phyloP scores from a whole-genome alignment of 2,113 vertebrate species.

The Notarius quadriscutis region DNA sequence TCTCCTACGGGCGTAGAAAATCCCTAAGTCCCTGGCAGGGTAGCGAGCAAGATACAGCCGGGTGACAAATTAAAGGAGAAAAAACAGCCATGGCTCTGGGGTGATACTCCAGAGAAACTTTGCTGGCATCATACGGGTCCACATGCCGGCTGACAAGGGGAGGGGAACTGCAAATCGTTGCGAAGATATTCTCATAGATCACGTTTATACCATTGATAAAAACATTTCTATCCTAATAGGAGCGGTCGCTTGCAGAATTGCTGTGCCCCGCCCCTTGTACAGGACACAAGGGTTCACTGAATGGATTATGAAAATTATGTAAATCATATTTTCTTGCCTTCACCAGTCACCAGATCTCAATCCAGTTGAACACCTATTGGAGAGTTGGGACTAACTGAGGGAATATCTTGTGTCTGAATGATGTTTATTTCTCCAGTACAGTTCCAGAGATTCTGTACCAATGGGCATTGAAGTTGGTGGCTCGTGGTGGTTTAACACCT shows the following conservation, averaged over 20 bases:
- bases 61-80: not conserved
- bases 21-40: not conserved
- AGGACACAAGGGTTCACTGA: not conserved
- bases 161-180: not conserved
- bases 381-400: not conserved
- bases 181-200: not conserved
- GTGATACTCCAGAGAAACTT: not conserved
- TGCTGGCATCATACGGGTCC: not conserved
- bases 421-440: not conserved
- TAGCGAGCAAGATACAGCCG: not conserved
- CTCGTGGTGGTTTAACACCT: not conserved
- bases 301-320: conserved; percentile 18
- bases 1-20: conserved; percentile 52
- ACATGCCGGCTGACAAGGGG: too few species aligned
- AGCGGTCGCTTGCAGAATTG: not conserved
- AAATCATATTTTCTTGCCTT: not conserved
- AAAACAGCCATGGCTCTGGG: not conserved
- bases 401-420: not conserved
- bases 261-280: not conserved
- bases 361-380: not conserved
- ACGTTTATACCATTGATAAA: not conserved
- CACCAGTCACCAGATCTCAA: not conserved
- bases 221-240: not conserved
- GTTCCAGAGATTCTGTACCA: not conserved
- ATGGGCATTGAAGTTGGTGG: not conserved